Evolutionary conservation across 2,888 invertebrate species (phyloP).

Genomic region (Cordilura impudica): DNA sequence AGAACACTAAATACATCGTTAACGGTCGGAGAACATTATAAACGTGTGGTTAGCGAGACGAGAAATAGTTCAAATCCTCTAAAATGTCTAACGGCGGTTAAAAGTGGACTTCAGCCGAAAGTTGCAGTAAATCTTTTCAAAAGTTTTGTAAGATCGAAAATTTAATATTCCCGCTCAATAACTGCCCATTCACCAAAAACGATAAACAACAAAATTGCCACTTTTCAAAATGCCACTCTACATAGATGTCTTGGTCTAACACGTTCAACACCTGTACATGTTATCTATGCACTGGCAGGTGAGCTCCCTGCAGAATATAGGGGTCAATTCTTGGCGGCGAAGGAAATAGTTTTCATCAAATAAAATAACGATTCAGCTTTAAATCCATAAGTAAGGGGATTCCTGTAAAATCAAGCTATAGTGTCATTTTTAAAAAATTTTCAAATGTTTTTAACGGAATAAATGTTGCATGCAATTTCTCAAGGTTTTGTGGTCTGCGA

Average conservation of each 20-base stretch:
- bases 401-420: background rate
- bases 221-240: conserved; percentile 3
- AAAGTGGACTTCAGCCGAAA: background rate
- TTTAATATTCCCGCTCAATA: background rate
- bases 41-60: background rate
- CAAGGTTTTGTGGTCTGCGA: background rate
- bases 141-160: background rate
- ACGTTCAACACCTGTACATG: background rate
- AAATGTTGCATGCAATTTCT: background rate
- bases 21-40: background rate
- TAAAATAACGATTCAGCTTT: too few relatives aligned
- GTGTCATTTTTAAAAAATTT: background rate
- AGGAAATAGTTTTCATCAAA: background rate
- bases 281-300: background rate
- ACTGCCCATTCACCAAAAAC: background rate
- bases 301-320: background rate
- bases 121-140: background rate
- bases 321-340: background rate
- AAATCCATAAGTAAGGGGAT: background rate
- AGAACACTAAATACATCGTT: background rate
- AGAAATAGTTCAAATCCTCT: background rate
- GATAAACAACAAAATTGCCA: background rate
- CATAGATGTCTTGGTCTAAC: background rate
- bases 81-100: background rate
- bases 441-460: background rate